Evolutionary conservation across 2,113 vertebrate genomes (phyloP), one percentile per base, ranked within the genome.

Genomic region (Burhinus bistriatus): DNA sequence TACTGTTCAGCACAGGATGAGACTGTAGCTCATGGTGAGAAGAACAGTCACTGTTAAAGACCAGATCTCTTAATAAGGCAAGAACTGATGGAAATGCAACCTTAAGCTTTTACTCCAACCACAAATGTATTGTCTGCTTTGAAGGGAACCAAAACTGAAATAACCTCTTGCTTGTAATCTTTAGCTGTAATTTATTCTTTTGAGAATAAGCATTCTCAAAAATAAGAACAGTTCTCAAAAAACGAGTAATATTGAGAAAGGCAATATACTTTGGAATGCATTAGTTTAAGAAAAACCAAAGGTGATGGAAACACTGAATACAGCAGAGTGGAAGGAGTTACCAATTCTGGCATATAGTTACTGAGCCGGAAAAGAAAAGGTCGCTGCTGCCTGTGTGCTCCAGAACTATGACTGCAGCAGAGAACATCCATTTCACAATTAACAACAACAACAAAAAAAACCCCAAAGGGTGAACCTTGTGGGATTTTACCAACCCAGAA

Each of bases 31-130:
- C 73, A 76, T 5, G 59, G 68, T 81, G 38, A 79, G 22, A 90
- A 77, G 20, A 90, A 88, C 3, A 2, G 15, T 44, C 76, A 89
- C 70, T 69, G 32, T 54, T 88, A 69, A 89, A 80, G 54, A 36
- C 69, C 51, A 82, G 23, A 83, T 76, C 57, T 70, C 52, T 75
- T 93, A 71, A 44, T 77, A 89, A 93, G 73, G 62, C 64, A 95
- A 96, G 54, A 97, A 92, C 58, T 94, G 80, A 94, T 89, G 64
- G 81, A 92, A 95, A 82, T 15, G 12, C 18, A 79, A 68, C 16
- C 58, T 59, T 68, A 77, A 68, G 23, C n/a, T 93, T 84, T 78
- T 65, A 70, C 42, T 70, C 42, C 26, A 65, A 54, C 19, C 52
- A 81, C 13, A 80, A 90, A 90, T 3, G 9, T 26, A 76, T 11